These are phyloP conservation scores for Syrmaticus mikado DNA, from an alignment of 2,113 vertebrate genomes.

Conservation along the genomic window DNA sequence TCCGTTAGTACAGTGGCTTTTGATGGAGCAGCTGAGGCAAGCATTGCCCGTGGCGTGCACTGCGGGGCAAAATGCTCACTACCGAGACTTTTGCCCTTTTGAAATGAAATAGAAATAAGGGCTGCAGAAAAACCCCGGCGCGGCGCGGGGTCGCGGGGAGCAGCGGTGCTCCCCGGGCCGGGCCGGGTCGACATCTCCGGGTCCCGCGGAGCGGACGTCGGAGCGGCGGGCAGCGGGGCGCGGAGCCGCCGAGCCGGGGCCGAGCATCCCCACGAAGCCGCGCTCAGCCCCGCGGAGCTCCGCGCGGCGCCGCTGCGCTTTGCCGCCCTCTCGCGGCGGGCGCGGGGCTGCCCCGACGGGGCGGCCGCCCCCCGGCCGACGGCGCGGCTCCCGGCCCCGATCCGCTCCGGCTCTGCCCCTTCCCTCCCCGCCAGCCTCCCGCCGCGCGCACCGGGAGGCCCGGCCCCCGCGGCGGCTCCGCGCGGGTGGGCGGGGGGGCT, in stretches of 20 bases:
- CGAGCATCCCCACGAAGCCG: too few species aligned
- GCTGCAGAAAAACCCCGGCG: conserved; percentile 43
- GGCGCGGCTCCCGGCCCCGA: too few species aligned
- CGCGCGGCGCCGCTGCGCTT: too few species aligned
- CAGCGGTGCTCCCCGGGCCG: background rate
- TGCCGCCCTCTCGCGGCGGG: too few species aligned
- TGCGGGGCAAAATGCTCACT: conserved; percentile 86
- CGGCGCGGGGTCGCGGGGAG: conserved; percentile 9
- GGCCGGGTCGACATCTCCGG: background rate
- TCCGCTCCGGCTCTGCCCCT: too few species aligned
- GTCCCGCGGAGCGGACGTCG: background rate
- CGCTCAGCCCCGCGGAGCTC: too few species aligned
- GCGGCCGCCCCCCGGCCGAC: background rate
- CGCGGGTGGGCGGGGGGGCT: background rate
- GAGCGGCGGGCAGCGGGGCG: too few species aligned
- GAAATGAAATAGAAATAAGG: conserved; percentile 83
- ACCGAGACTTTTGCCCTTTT: conserved; percentile 91
- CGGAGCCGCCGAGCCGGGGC: too few species aligned
- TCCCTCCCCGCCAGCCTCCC: too few species aligned
- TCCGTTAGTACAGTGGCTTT: conserved; percentile 90
- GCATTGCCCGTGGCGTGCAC: conserved; percentile 88
- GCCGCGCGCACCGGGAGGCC: too few species aligned
- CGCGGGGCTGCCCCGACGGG: too few species aligned
- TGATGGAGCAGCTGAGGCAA: conserved; percentile 95
- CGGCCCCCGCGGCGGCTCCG: background rate